Evolutionary conservation across 2,888 invertebrate species (phyloP).

Genomic region (Pyralis farinalis): DNA sequence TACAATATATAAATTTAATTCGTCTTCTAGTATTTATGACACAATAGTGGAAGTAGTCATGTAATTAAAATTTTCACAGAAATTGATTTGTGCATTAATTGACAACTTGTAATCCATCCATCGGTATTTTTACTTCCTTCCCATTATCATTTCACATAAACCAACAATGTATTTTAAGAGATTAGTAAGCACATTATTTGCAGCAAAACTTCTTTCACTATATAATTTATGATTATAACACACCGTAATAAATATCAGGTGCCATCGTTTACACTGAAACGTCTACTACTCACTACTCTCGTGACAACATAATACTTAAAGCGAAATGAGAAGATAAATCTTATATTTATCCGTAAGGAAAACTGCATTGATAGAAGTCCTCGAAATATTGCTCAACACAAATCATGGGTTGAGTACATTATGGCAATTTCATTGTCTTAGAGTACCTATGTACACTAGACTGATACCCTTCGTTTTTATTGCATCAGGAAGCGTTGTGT

Average conservation of each 20-base stretch:
- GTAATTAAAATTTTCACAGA: too few species aligned
- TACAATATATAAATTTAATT: too few species aligned
- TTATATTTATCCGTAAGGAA: constrained; percentile 5
- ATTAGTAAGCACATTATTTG: too few species aligned
- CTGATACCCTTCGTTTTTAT: background rate
- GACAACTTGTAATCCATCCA: too few species aligned
- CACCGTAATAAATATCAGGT: constrained; percentile 3
- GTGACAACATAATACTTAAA: background rate
- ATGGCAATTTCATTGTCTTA: background rate
- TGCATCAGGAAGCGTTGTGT: background rate
- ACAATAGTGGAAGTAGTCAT: too few species aligned
- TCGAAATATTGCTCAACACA: background rate
- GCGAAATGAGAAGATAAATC: background rate
- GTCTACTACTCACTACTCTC: too few species aligned
- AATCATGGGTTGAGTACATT: background rate
- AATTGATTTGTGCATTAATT: too few species aligned
- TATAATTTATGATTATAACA: too few species aligned
- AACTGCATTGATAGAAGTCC: background rate
- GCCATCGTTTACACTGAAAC: background rate
- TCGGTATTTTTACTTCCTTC: too few species aligned
- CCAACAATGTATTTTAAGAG: too few species aligned
- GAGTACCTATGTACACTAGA: background rate
- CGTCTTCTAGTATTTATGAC: too few species aligned
- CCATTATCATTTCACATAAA: background rate
- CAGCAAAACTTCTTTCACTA: too few species aligned